phyloP scores from a whole-genome alignment of 1,140 invertebrate genomes.

The Coptotermes formosanus region DNA sequence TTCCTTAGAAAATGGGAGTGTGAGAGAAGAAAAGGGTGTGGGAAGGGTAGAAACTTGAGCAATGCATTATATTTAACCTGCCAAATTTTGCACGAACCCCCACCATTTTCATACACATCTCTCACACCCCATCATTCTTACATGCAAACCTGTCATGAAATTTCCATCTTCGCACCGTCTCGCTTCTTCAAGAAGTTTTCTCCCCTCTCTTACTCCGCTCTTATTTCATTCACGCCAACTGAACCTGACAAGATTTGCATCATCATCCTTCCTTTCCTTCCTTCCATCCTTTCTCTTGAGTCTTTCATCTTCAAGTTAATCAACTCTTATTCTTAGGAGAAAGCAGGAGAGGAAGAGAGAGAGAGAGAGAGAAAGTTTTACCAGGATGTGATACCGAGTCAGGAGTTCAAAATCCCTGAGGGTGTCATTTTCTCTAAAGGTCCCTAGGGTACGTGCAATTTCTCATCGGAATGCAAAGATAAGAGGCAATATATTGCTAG shows the following conservation, averaged over 20 bases:
- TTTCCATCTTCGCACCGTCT: slow-evolving; percentile 1
- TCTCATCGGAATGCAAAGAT: background rate
- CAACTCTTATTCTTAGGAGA: background rate
- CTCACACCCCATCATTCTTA: slow-evolving; percentile 4
- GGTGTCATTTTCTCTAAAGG: background rate
- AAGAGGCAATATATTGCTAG: slow-evolving; percentile 2
- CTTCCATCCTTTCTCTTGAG: background rate
- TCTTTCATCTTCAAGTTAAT: slow-evolving; percentile 19
- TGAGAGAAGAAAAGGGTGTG: background rate
- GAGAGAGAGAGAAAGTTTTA: slow-evolving; percentile 6
- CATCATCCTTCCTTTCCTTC: background rate
- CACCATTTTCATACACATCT: slow-evolving; percentile 9
- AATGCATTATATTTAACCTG: slow-evolving; percentile 19
- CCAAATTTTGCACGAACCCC: background rate
- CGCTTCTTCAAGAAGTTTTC: slow-evolving; percentile 15
- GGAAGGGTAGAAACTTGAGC: background rate
- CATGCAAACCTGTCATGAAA: background rate
- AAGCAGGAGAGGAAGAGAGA: background rate
- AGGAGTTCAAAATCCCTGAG: background rate
- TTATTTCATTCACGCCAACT: slow-evolving; percentile 8
- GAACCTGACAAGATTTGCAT: slow-evolving; percentile 18
- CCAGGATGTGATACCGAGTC: slow-evolving; percentile 1
- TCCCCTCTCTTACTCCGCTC: background rate
- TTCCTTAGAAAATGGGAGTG: slow-evolving; percentile 2
- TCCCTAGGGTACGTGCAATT: background rate